phyloP scores from a whole-genome alignment of 1,140 invertebrate species.

The Drosophila sturtevanti region DNA sequence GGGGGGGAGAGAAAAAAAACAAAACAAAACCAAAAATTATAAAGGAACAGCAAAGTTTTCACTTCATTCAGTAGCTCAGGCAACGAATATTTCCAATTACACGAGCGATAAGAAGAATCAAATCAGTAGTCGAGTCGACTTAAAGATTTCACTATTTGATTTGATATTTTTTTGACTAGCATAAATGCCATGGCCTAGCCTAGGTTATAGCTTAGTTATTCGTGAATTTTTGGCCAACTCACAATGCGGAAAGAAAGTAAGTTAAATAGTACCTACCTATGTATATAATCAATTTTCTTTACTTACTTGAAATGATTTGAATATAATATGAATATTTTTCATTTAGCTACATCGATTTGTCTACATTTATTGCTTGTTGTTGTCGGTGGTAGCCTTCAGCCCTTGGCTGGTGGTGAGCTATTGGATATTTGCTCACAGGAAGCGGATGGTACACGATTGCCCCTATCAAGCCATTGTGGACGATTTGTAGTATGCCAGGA shows the following conservation, averaged over 20 bases:
- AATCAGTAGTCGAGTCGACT: constrained; percentile 44
- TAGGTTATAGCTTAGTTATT: constrained; percentile 43
- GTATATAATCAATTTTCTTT: too few species aligned
- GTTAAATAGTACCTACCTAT: too few species aligned
- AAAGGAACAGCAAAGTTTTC: neutral
- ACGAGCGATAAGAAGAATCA: constrained; percentile 56
- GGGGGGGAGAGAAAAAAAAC: neutral
- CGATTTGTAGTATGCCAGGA: constrained; percentile 49
- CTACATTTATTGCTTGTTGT: constrained; percentile 17
- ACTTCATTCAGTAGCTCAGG: neutral
- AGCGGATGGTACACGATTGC: constrained; percentile 45
- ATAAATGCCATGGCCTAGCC: constrained; percentile 50
- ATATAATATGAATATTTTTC: too few species aligned
- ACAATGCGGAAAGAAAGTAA: constrained; percentile 1
- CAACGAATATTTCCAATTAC: constrained; percentile 51
- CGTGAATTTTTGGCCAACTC: constrained; percentile 35
- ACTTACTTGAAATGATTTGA: too few species aligned
- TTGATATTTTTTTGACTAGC: constrained; percentile 23
- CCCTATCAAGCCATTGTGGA: constrained; percentile 37
- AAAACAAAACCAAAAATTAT: too few species aligned
- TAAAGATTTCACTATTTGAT: constrained; percentile 69
- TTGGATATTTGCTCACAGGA: constrained; percentile 36
- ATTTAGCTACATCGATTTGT: neutral
- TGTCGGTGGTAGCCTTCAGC: neutral
- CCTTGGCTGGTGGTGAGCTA: constrained; percentile 16